A percentile compares a stretch with the other conserved stretches of the same genome.
These are phyloP conservation scores for Siniperca chuatsi DNA, from an alignment of 2,113 vertebrate genomes.

Conservation along the genomic window DNA sequence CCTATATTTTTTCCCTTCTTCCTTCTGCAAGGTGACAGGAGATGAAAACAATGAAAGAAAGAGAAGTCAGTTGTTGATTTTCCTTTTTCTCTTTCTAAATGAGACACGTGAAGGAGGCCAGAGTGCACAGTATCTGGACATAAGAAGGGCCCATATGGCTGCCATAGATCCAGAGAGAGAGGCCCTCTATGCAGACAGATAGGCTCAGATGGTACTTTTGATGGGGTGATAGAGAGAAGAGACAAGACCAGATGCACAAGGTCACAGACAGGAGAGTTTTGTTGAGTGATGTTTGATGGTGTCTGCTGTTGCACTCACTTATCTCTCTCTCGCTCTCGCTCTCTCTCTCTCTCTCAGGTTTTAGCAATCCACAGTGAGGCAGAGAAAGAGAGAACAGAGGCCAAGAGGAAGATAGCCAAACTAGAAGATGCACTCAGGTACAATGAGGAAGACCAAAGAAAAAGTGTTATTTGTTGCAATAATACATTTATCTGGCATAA, in stretches of 20 bases:
- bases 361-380: slow-evolving; percentile 75
- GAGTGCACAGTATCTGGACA: slow-evolving; percentile 49
- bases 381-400: slow-evolving; percentile 78
- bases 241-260: slow-evolving; percentile 60
- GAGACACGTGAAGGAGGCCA: slow-evolving; percentile 47
- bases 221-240: slow-evolving; percentile 69
- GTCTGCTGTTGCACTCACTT: slow-evolving; percentile 58
- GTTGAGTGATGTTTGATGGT: slow-evolving; percentile 71
- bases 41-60: slow-evolving; percentile 35
- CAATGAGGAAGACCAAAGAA: background rate
- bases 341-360: slow-evolving; percentile 68
- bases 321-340: background rate
- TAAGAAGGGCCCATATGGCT: slow-evolving; percentile 67
- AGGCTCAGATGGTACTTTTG: slow-evolving; percentile 61
- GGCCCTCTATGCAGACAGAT: slow-evolving; percentile 46
- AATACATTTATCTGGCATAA: background rate
- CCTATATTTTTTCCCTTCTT: background rate
- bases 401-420: slow-evolving; percentile 77
- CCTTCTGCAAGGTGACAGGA: slow-evolving; percentile 33
- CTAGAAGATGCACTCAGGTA: slow-evolving; percentile 84
- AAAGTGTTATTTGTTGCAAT: background rate
- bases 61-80: slow-evolving; percentile 36
- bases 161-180: slow-evolving; percentile 60
- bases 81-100: slow-evolving; percentile 51
- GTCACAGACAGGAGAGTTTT: slow-evolving; percentile 58